Percentiles rank a stretch among this genome's conserved stretches.
phyloP scores from a whole-genome alignment of 1,140 invertebrate genomes.

The Pemphigus obesinymphae region DNA sequence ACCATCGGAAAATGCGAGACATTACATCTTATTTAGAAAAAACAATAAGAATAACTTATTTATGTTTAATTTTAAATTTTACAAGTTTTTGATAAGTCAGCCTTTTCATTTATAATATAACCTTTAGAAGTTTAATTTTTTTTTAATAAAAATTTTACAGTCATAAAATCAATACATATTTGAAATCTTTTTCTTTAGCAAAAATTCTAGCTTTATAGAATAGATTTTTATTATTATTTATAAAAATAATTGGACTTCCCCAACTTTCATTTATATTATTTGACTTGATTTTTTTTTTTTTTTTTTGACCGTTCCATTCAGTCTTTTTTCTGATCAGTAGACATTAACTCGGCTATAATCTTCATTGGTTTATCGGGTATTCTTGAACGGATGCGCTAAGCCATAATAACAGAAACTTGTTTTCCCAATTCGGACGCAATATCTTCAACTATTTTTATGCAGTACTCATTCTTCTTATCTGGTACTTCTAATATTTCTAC shows the following conservation, averaged over 20 bases:
- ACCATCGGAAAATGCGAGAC: too few relatives aligned
- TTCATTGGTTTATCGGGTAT: background rate
- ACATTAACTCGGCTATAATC: background rate
- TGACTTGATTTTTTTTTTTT: too few relatives aligned
- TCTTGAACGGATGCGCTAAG: background rate
- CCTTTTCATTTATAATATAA: background rate
- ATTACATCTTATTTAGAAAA: too few relatives aligned
- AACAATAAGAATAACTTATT: too few relatives aligned
- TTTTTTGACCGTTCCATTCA: too few relatives aligned
- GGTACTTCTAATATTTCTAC: background rate
- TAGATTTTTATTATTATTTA: too few relatives aligned
- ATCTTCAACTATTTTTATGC: slow-evolving; percentile 4
- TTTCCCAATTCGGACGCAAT: too few relatives aligned
- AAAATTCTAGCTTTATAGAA: too few relatives aligned
- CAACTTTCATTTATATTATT: too few relatives aligned
- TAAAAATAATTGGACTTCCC: too few relatives aligned
- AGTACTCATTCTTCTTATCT: background rate
- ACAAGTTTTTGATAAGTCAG: background rate
- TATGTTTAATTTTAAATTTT: too few relatives aligned
- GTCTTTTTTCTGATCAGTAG: too few relatives aligned
- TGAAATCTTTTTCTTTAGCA: background rate
- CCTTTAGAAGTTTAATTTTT: background rate
- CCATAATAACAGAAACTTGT: background rate
- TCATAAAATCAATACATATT: background rate
- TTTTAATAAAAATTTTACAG: background rate